phyloP scores from a whole-genome alignment of 2,888 invertebrate genomes.

The Idaea straminata region DNA sequence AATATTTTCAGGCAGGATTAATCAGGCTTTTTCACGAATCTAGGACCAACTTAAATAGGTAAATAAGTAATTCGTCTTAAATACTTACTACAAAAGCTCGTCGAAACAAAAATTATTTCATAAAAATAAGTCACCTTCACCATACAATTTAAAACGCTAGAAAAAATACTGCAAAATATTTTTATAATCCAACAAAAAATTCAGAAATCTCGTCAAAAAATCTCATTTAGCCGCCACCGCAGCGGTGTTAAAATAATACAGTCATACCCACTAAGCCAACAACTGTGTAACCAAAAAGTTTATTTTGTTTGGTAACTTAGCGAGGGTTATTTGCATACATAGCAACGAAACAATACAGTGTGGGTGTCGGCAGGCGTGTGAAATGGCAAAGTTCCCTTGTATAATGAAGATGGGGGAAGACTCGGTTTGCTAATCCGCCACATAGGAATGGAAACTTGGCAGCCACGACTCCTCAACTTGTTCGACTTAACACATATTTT shows the following conservation, averaged over 20 bases:
- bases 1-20: constrained; percentile 3
- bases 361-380: constrained; percentile 55
- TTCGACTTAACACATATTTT: constrained; percentile 43
- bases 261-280: constrained; percentile 43
- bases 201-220: constrained; percentile 23
- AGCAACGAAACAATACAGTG: constrained; percentile 55
- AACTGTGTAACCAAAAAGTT: constrained; percentile 58
- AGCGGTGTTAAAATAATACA: constrained; percentile 42
- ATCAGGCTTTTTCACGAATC: not conserved
- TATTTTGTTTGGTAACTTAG: constrained; percentile 67
- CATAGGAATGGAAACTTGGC: constrained; percentile 58
- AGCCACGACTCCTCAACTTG: constrained; percentile 46
- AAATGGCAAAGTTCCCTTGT: constrained; percentile 64
- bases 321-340: constrained; percentile 69
- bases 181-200: constrained; percentile 4
- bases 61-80: not conserved
- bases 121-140: not conserved
- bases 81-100: not conserved
- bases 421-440: constrained; percentile 60
- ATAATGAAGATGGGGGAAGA: constrained; percentile 74
- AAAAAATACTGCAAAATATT: constrained; percentile 10
- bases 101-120: not conserved
- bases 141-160: not conserved
- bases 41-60: not conserved
- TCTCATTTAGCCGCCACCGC: constrained; percentile 24